phyloP scores from a whole-genome alignment of 2,113 vertebrate genomes.

The Eudorcas thomsonii region DNA sequence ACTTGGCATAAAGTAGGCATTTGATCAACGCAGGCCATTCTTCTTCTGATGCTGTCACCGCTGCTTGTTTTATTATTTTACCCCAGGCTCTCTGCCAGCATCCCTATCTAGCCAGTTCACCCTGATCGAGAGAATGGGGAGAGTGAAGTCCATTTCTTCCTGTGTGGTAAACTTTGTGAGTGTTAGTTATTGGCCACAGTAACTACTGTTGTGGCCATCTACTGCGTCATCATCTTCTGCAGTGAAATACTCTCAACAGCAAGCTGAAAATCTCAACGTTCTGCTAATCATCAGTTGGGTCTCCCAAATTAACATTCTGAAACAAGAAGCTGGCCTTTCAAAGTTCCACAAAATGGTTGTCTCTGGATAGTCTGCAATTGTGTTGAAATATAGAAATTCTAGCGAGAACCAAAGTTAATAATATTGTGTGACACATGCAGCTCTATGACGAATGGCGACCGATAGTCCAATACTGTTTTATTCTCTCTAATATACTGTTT shows the following conservation, averaged over 20 bases:
- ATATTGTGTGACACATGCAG: slow-evolving; percentile 66
- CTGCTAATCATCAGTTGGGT: not conserved
- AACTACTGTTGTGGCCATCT: not conserved
- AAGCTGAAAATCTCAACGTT: slow-evolving; percentile 43
- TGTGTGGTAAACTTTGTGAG: not conserved
- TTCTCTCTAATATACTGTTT: slow-evolving; percentile 72
- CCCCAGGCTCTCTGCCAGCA: not conserved
- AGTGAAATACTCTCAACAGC: not conserved
- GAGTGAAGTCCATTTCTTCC: not conserved
- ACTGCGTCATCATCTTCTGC: not conserved
- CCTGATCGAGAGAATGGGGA: not conserved
- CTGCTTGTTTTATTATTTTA: not conserved
- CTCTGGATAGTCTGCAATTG: slow-evolving; percentile 40
- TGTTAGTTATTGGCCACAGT: not conserved
- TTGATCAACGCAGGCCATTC: not conserved
- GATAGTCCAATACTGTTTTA: slow-evolving; percentile 60
- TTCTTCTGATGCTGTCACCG: not conserved
- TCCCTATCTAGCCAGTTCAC: not conserved
- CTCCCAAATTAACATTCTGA: slow-evolving; percentile 42
- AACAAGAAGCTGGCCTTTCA: slow-evolving; percentile 43
- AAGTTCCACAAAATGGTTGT: not conserved
- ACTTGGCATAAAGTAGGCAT: not conserved
- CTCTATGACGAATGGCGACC: slow-evolving; percentile 68
- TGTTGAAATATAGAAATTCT: slow-evolving; percentile 66
- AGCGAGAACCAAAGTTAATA: slow-evolving; percentile 63